Base-by-base conservation (phyloP, 1,140 invertebrate genomes). In the Pomacea maculata region DNA sequence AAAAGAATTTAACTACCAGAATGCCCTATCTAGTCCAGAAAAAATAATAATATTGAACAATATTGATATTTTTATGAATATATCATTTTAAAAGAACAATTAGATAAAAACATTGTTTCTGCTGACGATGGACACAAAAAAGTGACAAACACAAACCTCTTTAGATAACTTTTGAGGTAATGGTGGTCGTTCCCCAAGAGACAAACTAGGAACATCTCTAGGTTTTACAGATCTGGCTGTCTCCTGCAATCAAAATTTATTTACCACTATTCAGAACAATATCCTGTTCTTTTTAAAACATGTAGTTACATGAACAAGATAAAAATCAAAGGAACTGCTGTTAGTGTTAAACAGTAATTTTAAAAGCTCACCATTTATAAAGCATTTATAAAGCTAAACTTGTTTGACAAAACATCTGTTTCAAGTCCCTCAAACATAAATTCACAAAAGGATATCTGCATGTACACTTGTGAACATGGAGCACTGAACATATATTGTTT, bases 101-200 rank as follows among this genome's bases (percentile, higher is more conserved):
- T 19, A 3, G 34, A 17, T 12, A 72, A 25, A 4, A 79, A 52
- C 12, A 25, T 73, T 61, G 2, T 71, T 71, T 55, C 52, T 17
- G 6, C 65, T 72, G 9, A 11, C 75, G 11, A 74, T 64, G 15
- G 19, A 64, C 6, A 52, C 4, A 74, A 61, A 25, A 34, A 21
- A 73, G 3, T 29, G 1, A 11, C 45, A 73, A 9, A 17, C 15
- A 29, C 29, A 75, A 45, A 75, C 80, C 73, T 75, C 45, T 71
- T 71, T 75, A 10, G 64, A 61, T 55, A 70, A 34, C 25, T 63
- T 75, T 45, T 74, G 76, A 54, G 80, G 74, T 25, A 74, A 76
- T 14, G 74, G 74, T 45, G 77, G 72, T 54, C 34, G 78, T n/a
- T 73, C 68, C 21, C 61, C 72, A 25, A 80, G 54, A 45, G 25